Conservation (phyloP, 2,888 invertebrate species). For the Chloroclystis v-ata region DNA sequence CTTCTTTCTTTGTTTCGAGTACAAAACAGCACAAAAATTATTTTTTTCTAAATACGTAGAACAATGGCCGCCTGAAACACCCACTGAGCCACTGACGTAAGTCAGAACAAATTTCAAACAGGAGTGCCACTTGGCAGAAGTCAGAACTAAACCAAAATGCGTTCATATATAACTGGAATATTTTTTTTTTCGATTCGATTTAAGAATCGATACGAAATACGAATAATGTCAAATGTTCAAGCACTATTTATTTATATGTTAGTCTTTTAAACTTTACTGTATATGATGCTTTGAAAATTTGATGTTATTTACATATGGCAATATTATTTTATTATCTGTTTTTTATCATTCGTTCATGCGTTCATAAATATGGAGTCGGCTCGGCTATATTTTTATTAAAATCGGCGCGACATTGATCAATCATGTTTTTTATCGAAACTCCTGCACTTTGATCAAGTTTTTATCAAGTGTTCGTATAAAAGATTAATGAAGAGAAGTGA, state of each 20-base stretch:
- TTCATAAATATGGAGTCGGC: conserved; percentile 11
- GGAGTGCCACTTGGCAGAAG: conserved; percentile 77
- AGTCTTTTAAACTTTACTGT: too few species aligned
- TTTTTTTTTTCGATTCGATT: neutral
- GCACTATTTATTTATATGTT: too few species aligned
- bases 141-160: conserved; percentile 56
- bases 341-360: neutral
- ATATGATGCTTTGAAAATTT: too few species aligned
- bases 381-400: conserved; percentile 38
- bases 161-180: conserved; percentile 42
- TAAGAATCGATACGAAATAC: too few species aligned
- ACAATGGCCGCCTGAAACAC: conserved; percentile 76
- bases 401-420: conserved; percentile 50
- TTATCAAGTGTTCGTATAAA: neutral
- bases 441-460: conserved; percentile 1
- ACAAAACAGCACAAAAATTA: conserved; percentile 65
- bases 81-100: conserved; percentile 78
- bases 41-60: conserved; percentile 65
- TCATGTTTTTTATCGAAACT: conserved; percentile 33
- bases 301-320: neutral
- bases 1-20: conserved; percentile 66
- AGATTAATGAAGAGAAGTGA: conserved; percentile 2
- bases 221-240: too few species aligned
- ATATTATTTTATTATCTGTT: neutral
- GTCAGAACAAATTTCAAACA: conserved; percentile 65